Evolutionary conservation across 2,797 vertebrate species (phyloP).

Genomic region (Cercopithecus mitis): DNA sequence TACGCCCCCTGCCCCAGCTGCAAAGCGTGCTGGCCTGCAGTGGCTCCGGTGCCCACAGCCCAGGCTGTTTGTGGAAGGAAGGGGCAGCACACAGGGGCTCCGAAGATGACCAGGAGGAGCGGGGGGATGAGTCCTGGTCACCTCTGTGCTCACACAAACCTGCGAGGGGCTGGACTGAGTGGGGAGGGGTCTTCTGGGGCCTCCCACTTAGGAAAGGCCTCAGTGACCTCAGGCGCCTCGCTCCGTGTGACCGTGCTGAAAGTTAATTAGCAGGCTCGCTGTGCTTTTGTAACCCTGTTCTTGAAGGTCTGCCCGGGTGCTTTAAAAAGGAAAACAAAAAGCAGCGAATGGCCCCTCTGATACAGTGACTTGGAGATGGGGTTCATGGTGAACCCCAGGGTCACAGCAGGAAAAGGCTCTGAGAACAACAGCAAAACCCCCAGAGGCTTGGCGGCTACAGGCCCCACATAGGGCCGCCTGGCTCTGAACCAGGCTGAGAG

Average conservation of each 20-base stretch:
- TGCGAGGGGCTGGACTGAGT: neutral
- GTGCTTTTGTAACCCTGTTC: neutral
- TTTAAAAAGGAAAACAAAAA: neutral
- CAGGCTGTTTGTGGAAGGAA: neutral
- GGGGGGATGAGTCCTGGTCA: neutral
- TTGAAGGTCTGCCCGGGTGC: neutral
- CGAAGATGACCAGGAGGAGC: accelerated
- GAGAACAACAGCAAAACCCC: neutral
- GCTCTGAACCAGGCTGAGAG: neutral
- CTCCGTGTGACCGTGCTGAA: neutral
- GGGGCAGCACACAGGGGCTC: neutral
- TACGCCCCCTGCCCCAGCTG: neutral
- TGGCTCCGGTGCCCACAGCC: neutral
- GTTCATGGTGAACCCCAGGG: neutral
- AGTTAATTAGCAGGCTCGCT: neutral
- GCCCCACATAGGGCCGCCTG: neutral
- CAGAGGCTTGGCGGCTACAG: neutral
- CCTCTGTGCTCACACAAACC: neutral
- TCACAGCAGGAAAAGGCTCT: neutral
- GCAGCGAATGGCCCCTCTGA: neutral
- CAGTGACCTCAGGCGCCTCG: neutral
- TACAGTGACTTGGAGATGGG: neutral
- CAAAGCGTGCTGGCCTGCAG: neutral
- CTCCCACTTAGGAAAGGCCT: neutral
- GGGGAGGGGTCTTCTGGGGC: neutral